These are phyloP conservation scores for Drosophila dunni DNA, from an alignment of 1,140 invertebrate genomes.

Conservation along the genomic window DNA sequence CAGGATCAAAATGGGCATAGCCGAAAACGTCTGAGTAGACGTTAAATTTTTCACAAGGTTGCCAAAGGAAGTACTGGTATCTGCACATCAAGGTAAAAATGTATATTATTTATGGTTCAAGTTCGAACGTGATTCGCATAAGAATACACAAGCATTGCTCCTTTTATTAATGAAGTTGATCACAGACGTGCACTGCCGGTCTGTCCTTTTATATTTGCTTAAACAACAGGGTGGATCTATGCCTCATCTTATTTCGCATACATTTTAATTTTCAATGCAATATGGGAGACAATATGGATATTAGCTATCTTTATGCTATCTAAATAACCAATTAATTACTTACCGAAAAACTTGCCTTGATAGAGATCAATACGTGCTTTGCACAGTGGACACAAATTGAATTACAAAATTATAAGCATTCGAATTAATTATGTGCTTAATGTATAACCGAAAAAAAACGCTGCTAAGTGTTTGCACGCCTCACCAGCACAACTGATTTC, in stretches of 20 bases:
- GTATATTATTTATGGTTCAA: constrained; percentile 73
- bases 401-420: no score
- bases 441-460: constrained; percentile 18
- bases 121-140: constrained; percentile 62
- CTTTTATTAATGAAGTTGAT: constrained; percentile 66
- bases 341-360: not conserved
- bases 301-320: no score
- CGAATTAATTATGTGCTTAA: constrained; percentile 56
- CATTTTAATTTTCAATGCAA: no score
- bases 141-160: constrained; percentile 1
- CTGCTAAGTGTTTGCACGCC: constrained; percentile 10
- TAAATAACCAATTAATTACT: no score
- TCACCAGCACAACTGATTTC: not conserved
- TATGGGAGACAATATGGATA: no score
- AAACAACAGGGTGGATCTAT: not conserved
- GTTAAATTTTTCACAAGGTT: constrained; percentile 68
- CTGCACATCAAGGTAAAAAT: constrained; percentile 46
- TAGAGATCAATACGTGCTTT: no score
- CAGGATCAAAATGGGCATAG: constrained; percentile 53
- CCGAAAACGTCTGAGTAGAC: constrained; percentile 63
- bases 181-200: constrained; percentile 29
- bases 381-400: not conserved
- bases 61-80: constrained; percentile 41
- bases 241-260: no score
- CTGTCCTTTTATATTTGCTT: not conserved